Evolutionary conservation across 2,888 invertebrate genomes (phyloP), one percentile per base, ranked within the genome.

Genomic region (Tetranychus piercei): DNA sequence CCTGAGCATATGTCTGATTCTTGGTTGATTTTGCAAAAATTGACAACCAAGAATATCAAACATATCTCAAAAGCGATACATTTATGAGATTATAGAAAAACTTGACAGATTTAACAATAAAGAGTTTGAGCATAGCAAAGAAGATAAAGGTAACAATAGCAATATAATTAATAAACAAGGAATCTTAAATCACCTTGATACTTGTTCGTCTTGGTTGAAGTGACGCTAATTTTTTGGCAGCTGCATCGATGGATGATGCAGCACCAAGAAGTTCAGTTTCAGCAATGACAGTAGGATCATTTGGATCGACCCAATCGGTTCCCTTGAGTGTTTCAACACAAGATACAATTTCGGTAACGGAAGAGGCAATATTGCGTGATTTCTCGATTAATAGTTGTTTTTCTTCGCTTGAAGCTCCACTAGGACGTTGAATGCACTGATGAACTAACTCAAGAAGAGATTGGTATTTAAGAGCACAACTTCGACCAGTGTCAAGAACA

Each of bases 11-110:
- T 94, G 96, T 95, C 92, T 93, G 94, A 94, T 91, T 94, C 92
- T 91, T 89, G 95, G 95, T 93, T 92, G 93, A 89, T 85, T 55
- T 15, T 55, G 9, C 81, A 80, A 85, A 85, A 45, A 74, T 22
- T 69, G 86, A 92, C 94, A 95, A 97, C 96, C 97, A 97, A 97
- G 96, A 96, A 96, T 97, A 97, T 95, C 96, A 97, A 97, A 97
- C 97, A 97, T 97, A 97, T 97, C 96, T 95, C 85, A 90, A 88
- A 86, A 71, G 22, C 44, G 64, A 43, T 20, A 22, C 64, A 55
- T 55, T 15, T 15, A 15, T 82, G 11, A 22, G 11, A 22, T n/a
- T n/a, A n/a, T n/a, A n/a, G n/a, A n/a, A 5, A 69, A 20, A 22
- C n/a, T 69, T 1, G 5, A 69, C 8, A 11, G 5, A 1, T 71